phyloP scores from a whole-genome alignment of 2,113 vertebrate species.

The Barbus barbus region DNA sequence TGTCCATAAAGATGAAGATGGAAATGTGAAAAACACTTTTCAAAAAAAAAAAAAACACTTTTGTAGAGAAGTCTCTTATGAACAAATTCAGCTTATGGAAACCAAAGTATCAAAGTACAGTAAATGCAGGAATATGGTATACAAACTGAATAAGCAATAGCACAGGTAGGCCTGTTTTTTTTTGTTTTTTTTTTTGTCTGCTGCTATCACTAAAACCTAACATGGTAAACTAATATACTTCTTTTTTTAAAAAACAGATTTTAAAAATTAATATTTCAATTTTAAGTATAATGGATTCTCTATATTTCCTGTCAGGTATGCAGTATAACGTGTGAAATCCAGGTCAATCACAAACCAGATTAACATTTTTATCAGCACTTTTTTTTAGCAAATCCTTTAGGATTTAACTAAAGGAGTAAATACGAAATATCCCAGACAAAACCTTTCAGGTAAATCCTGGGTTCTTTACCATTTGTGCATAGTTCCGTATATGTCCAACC shows the following conservation, averaged over 20 bases:
- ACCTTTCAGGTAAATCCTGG: neutral
- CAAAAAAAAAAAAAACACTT: neutral
- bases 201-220: too few species aligned
- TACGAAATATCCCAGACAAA: neutral
- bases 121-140: neutral
- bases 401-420: neutral
- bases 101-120: neutral
- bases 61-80: neutral
- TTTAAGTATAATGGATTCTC: neutral
- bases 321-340: neutral
- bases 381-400: neutral
- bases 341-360: constrained; percentile 10
- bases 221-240: too few species aligned
- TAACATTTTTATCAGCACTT: constrained; percentile 4
- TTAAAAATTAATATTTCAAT: neutral
- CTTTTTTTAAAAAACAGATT: neutral
- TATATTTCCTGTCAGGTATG: neutral
- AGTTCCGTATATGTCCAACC: neutral
- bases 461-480: neutral
- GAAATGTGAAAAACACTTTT: neutral
- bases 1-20: neutral
- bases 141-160: neutral
- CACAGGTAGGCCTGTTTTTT: neutral
- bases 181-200: too few species aligned
- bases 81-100: neutral